phyloP scores from a whole-genome alignment of 2,797 vertebrate genomes.

The Aulostomus chinensis region DNA sequence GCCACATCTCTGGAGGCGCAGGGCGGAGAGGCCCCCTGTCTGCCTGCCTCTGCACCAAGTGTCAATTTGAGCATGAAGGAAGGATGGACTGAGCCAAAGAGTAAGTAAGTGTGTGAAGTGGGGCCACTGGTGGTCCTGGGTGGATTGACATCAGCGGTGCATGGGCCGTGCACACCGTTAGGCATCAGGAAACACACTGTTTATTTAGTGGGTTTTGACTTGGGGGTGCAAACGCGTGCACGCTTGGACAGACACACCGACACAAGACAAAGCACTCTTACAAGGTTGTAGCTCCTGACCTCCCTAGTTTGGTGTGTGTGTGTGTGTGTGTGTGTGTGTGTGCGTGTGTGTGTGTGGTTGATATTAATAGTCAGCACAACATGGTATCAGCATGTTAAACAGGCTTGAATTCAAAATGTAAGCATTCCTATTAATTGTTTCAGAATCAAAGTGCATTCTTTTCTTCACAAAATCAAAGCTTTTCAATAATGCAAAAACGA shows the following conservation, averaged over 20 bases:
- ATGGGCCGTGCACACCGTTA: conserved; percentile 76
- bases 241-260: conserved; percentile 56
- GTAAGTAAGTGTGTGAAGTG: conserved; percentile 75
- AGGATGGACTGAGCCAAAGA: conserved; percentile 76
- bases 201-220: conserved; percentile 70
- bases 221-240: conserved; percentile 51
- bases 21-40: conserved; percentile 75
- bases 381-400: conserved; percentile 28
- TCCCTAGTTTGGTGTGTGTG: conserved; percentile 30
- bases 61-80: conserved; percentile 83
- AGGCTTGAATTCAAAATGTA: conserved; percentile 32
- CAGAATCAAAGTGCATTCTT: conserved; percentile 65
- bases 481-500: conserved; percentile 64
- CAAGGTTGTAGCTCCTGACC: conserved; percentile 49
- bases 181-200: conserved; percentile 77
- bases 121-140: conserved; percentile 73
- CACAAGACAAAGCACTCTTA: conserved; percentile 54
- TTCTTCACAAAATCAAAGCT: conserved; percentile 63
- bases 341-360: too few species aligned
- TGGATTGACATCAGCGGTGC: conserved; percentile 76
- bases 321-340: too few species aligned
- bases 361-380: conserved; percentile 14
- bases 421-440: conserved; percentile 49
- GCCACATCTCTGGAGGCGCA: conserved; percentile 80
- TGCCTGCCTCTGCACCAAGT: conserved; percentile 80